Evolutionary conservation across 2,888 invertebrate species (phyloP).

Genomic region (Sceliomorpha sp.): DNA sequence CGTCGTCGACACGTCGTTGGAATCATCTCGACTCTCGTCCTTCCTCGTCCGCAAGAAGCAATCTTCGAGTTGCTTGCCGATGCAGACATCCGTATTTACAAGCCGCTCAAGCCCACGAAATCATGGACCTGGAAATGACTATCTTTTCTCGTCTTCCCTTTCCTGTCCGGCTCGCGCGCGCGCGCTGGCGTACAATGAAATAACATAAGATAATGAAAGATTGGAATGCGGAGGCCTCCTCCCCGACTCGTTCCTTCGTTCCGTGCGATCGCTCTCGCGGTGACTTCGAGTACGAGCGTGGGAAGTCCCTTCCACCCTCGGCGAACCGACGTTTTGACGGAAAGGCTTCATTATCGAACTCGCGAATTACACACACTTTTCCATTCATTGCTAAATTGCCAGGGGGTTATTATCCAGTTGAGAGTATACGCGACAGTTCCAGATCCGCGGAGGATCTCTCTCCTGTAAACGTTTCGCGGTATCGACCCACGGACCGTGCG

Average conservation of each 20-base stretch:
- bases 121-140: slow-evolving; percentile 26
- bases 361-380: slow-evolving; percentile 57
- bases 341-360: slow-evolving; percentile 60
- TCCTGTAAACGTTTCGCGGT: slow-evolving; percentile 44
- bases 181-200: slow-evolving; percentile 47
- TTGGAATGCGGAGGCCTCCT: slow-evolving; percentile 44
- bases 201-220: slow-evolving; percentile 48
- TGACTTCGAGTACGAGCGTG: slow-evolving; percentile 44
- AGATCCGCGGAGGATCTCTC: slow-evolving; percentile 35
- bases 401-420: slow-evolving; percentile 60
- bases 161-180: slow-evolving; percentile 10
- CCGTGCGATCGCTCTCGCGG: slow-evolving; percentile 20
- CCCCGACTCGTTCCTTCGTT: slow-evolving; percentile 26
- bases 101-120: slow-evolving; percentile 16
- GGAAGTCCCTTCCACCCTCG: slow-evolving; percentile 47
- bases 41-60: no score
- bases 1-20: no score
- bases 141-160: slow-evolving; percentile 29
- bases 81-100: slow-evolving; percentile 26
- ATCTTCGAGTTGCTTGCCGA: background rate
- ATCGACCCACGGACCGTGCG: slow-evolving; percentile 42
- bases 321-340: slow-evolving; percentile 43
- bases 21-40: no score
- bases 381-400: slow-evolving; percentile 63
- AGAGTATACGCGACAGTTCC: slow-evolving; percentile 38